Base-by-base conservation (phyloP, 2,797 vertebrate species). In the Sardinella longiceps region DNA sequence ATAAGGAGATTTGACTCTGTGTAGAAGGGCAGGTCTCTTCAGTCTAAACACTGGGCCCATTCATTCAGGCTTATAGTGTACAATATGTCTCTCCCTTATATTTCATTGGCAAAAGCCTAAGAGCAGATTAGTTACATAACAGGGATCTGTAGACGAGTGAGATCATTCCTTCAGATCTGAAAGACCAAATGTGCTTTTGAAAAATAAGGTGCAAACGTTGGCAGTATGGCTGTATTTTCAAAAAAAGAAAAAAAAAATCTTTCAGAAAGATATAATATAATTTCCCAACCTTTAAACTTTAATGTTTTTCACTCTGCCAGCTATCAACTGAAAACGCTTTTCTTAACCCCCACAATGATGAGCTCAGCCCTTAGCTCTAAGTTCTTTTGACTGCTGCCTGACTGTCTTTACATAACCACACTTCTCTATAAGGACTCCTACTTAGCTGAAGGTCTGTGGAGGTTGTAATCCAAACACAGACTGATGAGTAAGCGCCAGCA, bases 401-500 rank as follows among this genome's bases (percentile, higher is more conserved):
- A 56, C 53, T 56, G 23, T 5, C n/a, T 23, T 70, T 70, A 30
- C 11, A 70, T 70, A 70, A 70, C 28, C 63, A 12, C 11, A 70
- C 28, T 15, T 15, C 28, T 37, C 25, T 70, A 33, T 33, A 28
- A 15, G 14, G 28, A 70, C 63, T 12, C 9, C 63, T 30, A 70
- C 63, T 70, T 70, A 37, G 28, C 3, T 15, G 30, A 70, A 18
- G 28, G 28, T 70, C 63, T 70, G 28, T 12, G 30, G 63, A 70
- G 28, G 37, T 18, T 10, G 11, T 30, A 33, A 14, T 12, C 2
- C 63, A 70, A 70, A 70, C 63, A 70, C 63, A 70, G 63, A 14
- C 63, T 70, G 28, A 70, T 70, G 63, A 70, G 63, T 70, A 70
- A 33, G 28, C 28, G 11, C 63, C 28, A 70, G 63, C 63, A 33